Conservation (phyloP, 2,888 invertebrate genomes). For the Caenorhabditis becei region DNA sequence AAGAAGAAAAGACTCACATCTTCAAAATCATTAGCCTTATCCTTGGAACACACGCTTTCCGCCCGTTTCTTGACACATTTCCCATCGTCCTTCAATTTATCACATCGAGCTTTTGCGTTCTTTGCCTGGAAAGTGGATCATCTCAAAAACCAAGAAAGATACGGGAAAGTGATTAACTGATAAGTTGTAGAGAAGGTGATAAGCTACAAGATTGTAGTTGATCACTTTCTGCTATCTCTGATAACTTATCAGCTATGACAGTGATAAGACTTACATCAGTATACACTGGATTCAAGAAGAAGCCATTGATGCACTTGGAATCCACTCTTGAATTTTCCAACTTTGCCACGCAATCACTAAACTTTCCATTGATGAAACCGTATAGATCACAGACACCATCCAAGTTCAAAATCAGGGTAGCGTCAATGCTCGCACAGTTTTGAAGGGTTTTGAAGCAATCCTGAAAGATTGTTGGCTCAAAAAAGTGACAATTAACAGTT, state of each 20-base stretch:
- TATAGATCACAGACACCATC: constrained; percentile 37
- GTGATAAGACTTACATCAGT: constrained; percentile 27
- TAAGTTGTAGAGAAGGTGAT: too few species aligned
- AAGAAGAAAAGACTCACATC: too few species aligned
- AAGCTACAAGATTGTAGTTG: too few species aligned
- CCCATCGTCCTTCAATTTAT: constrained; percentile 28
- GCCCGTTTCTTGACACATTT: constrained; percentile 28
- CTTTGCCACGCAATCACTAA: constrained; percentile 16
- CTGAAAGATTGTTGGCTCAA: too few species aligned
- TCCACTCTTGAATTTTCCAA: not conserved
- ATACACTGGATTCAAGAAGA: constrained; percentile 35
- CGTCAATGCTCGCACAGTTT: constrained; percentile 32
- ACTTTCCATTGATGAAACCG: constrained; percentile 20
- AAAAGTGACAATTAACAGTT: too few species aligned
- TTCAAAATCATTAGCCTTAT: constrained; percentile 22
- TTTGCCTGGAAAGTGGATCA: constrained; percentile 9
- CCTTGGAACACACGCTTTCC: constrained; percentile 19
- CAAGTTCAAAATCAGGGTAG: constrained; percentile 15
- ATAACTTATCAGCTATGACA: too few species aligned
- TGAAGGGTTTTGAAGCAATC: constrained; percentile 39
- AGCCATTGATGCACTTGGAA: constrained; percentile 16
- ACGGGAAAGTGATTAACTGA: too few species aligned
- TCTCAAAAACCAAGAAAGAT: too few species aligned
- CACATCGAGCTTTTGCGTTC: constrained; percentile 17
- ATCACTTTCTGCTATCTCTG: too few species aligned